Conservation (phyloP, 1,140 invertebrate species). For the Drosophila athabasca region DNA sequence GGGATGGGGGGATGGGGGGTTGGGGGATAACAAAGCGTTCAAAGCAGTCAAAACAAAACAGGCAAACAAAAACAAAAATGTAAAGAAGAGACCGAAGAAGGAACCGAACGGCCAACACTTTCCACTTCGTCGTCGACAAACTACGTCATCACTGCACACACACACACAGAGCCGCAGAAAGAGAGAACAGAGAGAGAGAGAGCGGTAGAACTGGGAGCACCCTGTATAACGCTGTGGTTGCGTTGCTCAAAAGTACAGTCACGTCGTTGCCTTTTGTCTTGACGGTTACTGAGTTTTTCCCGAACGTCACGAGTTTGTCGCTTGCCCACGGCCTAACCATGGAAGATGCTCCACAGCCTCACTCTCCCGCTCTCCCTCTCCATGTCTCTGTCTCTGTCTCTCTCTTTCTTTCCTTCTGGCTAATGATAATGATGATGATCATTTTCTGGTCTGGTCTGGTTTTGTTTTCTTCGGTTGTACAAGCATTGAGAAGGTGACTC, state of each 20-base stretch:
- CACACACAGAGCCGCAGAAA: neutral
- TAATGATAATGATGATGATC: conserved; percentile 34
- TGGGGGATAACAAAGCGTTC: conserved; percentile 15
- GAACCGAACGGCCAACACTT: conserved; percentile 38
- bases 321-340: conserved; percentile 47
- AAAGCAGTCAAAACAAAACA: conserved; percentile 65
- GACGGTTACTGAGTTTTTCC: conserved; percentile 35
- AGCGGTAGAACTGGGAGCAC: conserved; percentile 9
- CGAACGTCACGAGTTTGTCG: conserved; percentile 51
- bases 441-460: conserved; percentile 31
- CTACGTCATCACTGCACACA: conserved; percentile 2
- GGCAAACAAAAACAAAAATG: conserved; percentile 49
- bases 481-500: conserved; percentile 15
- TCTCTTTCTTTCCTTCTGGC: conserved; percentile 3
- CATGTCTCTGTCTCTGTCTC: neutral
- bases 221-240: conserved; percentile 21
- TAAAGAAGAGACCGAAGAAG: conserved; percentile 17
- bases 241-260: conserved; percentile 46
- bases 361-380: no score
- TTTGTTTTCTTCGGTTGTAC: conserved; percentile 7
- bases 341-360: conserved; percentile 1
- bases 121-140: conserved; percentile 49
- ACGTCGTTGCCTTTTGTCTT: conserved; percentile 32
- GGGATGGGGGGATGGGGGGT: conserved; percentile 13
- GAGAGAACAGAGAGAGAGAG: neutral